Conservation (phyloP, 2,797 vertebrate species). For the Melanotaenia maccullochi region DNA sequence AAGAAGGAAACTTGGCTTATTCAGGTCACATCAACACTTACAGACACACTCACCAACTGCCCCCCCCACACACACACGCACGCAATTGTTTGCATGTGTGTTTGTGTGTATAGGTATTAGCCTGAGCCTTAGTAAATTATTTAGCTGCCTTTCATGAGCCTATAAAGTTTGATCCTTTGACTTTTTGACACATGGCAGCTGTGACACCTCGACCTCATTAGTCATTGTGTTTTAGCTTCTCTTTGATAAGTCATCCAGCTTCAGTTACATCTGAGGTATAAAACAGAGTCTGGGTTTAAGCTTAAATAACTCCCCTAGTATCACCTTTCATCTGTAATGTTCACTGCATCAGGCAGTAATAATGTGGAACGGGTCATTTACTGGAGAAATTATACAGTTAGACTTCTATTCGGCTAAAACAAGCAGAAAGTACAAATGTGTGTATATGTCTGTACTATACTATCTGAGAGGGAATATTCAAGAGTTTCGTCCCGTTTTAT, state of each 20-base stretch:
- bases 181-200: conserved; percentile 34
- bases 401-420: not conserved
- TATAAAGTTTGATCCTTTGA: conserved; percentile 54
- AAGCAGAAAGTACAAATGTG: no score
- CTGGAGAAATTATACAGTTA: not conserved
- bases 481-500: no score
- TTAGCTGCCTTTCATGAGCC: conserved; percentile 45
- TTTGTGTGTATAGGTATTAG: conserved; percentile 18
- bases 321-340: conserved; percentile 3
- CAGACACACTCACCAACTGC: not conserved
- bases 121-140: conserved; percentile 52
- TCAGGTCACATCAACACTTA: not conserved
- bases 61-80: not conserved
- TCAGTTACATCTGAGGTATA: conserved; percentile 11
- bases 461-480: no score
- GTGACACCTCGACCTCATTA: conserved; percentile 36
- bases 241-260: conserved; percentile 24
- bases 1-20: not conserved
- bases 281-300: not conserved
- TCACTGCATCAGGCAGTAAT: not conserved
- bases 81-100: not conserved
- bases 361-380: not conserved
- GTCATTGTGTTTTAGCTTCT: conserved; percentile 6
- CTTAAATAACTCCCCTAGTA: not conserved
- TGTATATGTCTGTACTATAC: no score